These are phyloP conservation scores for Gari tellinella DNA, from an alignment of 2,888 invertebrate species.

Conservation along the genomic window DNA sequence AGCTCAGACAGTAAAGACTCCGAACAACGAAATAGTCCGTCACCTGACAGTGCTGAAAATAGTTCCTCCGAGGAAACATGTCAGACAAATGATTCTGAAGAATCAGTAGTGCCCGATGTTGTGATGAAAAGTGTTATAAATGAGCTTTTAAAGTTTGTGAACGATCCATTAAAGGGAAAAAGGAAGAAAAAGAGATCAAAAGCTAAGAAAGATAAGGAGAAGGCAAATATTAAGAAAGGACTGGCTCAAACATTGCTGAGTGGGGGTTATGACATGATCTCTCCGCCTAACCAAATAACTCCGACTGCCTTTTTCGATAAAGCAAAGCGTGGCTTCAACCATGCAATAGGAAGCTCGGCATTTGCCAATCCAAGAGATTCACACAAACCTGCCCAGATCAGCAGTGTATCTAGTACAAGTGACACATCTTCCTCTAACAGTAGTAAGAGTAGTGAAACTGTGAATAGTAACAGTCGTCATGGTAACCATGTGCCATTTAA, in stretches of 20 bases:
- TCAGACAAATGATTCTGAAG: conserved; percentile 37
- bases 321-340: conserved; percentile 68
- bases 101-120: conserved; percentile 71
- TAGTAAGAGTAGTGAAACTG: background rate
- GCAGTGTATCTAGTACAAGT: conserved; percentile 4
- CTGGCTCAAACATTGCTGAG: conserved; percentile 58
- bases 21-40: conserved; percentile 34
- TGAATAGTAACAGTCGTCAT: background rate
- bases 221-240: conserved; percentile 46
- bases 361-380: conserved; percentile 69
- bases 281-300: conserved; percentile 78
- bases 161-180: conserved; percentile 71
- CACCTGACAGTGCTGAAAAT: conserved; percentile 31
- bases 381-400: conserved; percentile 31
- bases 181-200: conserved; percentile 68
- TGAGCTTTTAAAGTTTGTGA: conserved; percentile 75
- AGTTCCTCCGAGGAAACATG: conserved; percentile 29
- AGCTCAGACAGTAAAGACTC: conserved; percentile 50
- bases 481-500: background rate
- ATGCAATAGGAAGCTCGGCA: conserved; percentile 72
- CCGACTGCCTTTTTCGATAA: conserved; percentile 68
- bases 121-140: conserved; percentile 77
- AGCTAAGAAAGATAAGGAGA: conserved; percentile 44
- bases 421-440: background rate
- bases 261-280: conserved; percentile 75